Evolutionary conservation across 2,797 vertebrate genomes (phyloP), one percentile per base, ranked within the genome.

Genomic region (Falco cherrug): DNA sequence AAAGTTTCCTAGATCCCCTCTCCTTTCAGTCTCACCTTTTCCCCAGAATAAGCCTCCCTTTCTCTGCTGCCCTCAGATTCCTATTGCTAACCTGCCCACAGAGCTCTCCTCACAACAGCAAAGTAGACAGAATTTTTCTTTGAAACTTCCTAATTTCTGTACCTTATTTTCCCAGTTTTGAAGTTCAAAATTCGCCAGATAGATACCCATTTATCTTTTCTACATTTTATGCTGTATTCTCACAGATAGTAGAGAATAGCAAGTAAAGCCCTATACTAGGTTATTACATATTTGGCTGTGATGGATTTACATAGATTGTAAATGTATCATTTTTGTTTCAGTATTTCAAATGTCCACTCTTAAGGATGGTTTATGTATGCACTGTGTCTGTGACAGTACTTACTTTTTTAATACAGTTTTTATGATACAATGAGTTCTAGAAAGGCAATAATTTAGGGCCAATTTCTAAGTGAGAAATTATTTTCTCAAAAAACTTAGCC

Each of bases 361-460:
- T 68, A 89, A 85, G 68, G 57, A 87, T 85, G 53, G 75, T 78
- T 94, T 94, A 93, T 85, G 41, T n/a, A 65, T 3, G 19, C 10
- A 47, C 60, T 64, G 48, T 82, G 61, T 59, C 84, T 80, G 37
- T 89, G 75, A 87, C 45, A 95, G 68, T 73, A 77, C 50, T 92
- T 91, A 74, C n/a, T 41, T 54, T 70, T 93, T 93, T 92, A 89
- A 63, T 70, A 63, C 29, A 26, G 9, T 45, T 94, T 96, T 93
- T 93, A 93, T 67, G 60, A 75, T 57, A 74, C 50, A 75, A 29
- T 75, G 75, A 71, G 24, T 83, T 91, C 59, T 64, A 80, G 26
- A 94, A 31, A 74, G 29, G 28, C 51, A 89, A 33, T 60, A 85
- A 80, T 37, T 93, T 83, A 57, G 60, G 48, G 25, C 3, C 20